These are phyloP conservation scores for Notothenia coriiceps DNA, from an alignment of 2,113 vertebrate species.

Conservation along the genomic window DNA sequence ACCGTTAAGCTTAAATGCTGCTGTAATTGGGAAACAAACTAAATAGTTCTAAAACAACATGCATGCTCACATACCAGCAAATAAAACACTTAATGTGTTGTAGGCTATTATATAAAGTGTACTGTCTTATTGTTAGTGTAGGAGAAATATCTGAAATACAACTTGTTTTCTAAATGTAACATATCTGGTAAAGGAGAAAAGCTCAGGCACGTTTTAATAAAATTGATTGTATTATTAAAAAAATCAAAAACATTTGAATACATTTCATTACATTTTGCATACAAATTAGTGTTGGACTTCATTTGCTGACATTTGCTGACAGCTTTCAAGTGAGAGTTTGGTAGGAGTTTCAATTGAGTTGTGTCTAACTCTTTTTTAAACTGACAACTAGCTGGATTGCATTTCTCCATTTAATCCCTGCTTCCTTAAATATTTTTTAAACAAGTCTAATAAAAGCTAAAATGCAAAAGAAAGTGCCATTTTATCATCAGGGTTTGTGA, in stretches of 20 bases:
- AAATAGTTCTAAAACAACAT: not conserved
- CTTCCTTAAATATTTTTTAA: not conserved
- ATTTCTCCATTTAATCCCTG: not conserved
- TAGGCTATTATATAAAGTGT: not conserved
- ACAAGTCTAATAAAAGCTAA: not conserved
- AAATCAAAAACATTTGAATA: no score
- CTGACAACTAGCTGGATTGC: not conserved
- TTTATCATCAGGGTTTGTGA: not conserved
- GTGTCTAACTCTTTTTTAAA: slow-evolving; percentile 8
- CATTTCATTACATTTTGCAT: no score
- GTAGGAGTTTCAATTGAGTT: not conserved
- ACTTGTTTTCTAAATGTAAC: not conserved
- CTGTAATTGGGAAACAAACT: not conserved
- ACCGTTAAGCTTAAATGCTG: not conserved
- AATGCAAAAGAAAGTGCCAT: not conserved
- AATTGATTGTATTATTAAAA: not conserved
- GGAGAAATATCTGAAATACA: not conserved
- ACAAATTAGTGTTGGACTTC: not conserved
- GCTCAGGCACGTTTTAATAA: not conserved
- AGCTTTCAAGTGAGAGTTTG: slow-evolving; percentile 3
- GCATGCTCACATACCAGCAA: not conserved
- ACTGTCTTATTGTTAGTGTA: not conserved
- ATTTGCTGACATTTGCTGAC: not conserved
- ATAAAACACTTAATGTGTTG: not conserved
- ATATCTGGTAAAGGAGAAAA: not conserved